Conservation (phyloP, 1,140 invertebrate genomes). For the Drosophila kurseongensis region DNA sequence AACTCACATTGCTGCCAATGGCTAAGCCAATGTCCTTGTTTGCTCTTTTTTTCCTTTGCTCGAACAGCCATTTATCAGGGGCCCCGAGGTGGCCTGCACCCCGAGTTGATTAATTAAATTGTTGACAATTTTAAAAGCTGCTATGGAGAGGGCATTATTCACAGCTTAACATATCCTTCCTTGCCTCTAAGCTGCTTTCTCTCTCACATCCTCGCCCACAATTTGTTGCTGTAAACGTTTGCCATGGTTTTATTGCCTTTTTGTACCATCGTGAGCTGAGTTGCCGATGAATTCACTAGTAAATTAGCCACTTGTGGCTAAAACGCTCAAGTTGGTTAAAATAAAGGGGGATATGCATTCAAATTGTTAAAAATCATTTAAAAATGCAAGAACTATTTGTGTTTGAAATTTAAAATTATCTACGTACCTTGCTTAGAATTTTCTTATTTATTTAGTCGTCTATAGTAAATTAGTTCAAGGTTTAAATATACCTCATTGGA, state of each 20-base stretch:
- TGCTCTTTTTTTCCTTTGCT: neutral
- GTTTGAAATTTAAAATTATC: too few species aligned
- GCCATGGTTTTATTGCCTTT: slow-evolving; percentile 60
- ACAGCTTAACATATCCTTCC: slow-evolving; percentile 64
- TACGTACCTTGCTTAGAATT: too few species aligned
- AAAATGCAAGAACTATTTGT: too few species aligned
- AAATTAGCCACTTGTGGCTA: slow-evolving; percentile 60
- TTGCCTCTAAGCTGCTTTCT: neutral
- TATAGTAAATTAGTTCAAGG: too few species aligned
- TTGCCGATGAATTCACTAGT: slow-evolving; percentile 68
- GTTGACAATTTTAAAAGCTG: slow-evolving; percentile 80
- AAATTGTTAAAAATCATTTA: too few species aligned
- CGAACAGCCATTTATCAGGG: slow-evolving; percentile 23
- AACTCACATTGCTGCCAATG: slow-evolving; percentile 10
- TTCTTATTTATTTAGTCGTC: too few species aligned
- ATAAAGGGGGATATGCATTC: neutral
- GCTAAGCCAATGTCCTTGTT: slow-evolving; percentile 1
- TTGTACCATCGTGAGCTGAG: slow-evolving; percentile 38
- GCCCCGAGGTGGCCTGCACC: slow-evolving; percentile 5
- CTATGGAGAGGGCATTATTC: slow-evolving; percentile 62
- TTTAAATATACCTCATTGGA: too few species aligned
- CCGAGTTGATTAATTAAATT: slow-evolving; percentile 79
- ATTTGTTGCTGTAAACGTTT: slow-evolving; percentile 25
- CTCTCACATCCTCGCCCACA: neutral
- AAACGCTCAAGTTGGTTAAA: neutral